phyloP scores from a whole-genome alignment of 2,113 vertebrate species.

The Cryptotis parvus region DNA sequence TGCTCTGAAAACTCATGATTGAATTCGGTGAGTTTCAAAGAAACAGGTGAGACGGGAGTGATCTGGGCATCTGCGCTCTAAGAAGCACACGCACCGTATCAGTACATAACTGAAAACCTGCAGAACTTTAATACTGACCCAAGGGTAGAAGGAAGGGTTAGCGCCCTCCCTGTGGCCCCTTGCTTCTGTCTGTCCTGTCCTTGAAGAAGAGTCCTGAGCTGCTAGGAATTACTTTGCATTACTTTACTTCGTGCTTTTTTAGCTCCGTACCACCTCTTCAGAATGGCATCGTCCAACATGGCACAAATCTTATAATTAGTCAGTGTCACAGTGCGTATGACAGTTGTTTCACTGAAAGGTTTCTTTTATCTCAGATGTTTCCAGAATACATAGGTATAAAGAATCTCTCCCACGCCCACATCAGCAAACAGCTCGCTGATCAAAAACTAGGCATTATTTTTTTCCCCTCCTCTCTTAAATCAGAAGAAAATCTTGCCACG shows the following conservation, averaged over 20 bases:
- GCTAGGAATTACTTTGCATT: not conserved
- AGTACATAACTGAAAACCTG: not conserved
- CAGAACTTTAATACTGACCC: too few species aligned
- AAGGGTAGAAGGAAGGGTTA: not conserved
- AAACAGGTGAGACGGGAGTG: not conserved
- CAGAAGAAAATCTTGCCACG: constrained; percentile 51
- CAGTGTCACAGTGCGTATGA: constrained; percentile 1
- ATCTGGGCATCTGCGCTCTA: not conserved
- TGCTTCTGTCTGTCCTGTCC: not conserved
- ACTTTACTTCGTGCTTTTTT: not conserved
- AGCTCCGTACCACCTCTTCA: not conserved
- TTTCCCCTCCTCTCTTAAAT: constrained; percentile 34
- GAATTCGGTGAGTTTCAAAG: not conserved
- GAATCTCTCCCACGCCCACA: constrained; percentile 19
- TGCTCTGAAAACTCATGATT: too few species aligned
- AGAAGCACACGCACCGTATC: accelerated
- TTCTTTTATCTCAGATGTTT: constrained; percentile 53
- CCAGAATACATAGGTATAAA: constrained; percentile 62
- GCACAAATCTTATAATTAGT: not conserved
- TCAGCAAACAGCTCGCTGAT: constrained; percentile 62
- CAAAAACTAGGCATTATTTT: constrained; percentile 42
- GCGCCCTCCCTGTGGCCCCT: not conserved
- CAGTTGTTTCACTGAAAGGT: constrained; percentile 40
- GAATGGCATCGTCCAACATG: constrained; percentile 23
- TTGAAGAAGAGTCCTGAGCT: not conserved